These are phyloP conservation scores for Drosophila robusta DNA, from an alignment of 2,888 invertebrate species.

Conservation along the genomic window DNA sequence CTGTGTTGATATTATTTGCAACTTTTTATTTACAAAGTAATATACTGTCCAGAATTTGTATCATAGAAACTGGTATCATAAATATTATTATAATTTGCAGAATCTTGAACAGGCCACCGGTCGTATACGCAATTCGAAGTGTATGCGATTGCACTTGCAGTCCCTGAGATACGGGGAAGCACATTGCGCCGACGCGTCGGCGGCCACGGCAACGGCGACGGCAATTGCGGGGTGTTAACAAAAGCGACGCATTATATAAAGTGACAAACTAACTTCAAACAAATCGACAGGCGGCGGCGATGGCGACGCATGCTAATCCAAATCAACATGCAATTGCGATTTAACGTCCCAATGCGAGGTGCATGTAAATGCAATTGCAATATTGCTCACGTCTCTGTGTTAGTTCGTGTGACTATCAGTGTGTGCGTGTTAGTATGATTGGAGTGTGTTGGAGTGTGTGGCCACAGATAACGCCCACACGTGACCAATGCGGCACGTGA, in stretches of 20 bases:
- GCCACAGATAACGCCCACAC: constrained; percentile 3
- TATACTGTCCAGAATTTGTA: too few species aligned
- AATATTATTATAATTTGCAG: background rate
- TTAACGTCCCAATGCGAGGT: constrained; percentile 46
- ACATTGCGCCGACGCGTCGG: constrained; percentile 16
- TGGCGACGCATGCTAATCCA: constrained; percentile 55
- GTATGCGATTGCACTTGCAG: constrained; percentile 12
- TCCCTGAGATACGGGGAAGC: constrained; percentile 37
- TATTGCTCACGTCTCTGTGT: background rate
- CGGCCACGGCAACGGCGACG: background rate
- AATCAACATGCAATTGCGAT: constrained; percentile 72
- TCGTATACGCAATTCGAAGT: constrained; percentile 12
- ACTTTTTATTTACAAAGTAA: too few species aligned
- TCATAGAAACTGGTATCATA: too few species aligned
- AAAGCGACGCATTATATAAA: constrained; percentile 57
- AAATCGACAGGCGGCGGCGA: constrained; percentile 19
- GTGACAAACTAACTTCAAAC: constrained; percentile 39
- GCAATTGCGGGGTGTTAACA: constrained; percentile 12
- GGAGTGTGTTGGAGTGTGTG: too few species aligned
- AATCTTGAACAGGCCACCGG: constrained; percentile 1
- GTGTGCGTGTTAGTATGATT: background rate
- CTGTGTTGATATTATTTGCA: too few species aligned
- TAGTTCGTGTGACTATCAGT: background rate
- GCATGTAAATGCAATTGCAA: constrained; percentile 52
- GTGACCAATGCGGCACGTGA: constrained; percentile 22